A percentile compares a stretch with the other conserved stretches of the same genome.
Evolutionary conservation across 2,797 vertebrate genomes (phyloP).

Genomic region (Lates japonicus): DNA sequence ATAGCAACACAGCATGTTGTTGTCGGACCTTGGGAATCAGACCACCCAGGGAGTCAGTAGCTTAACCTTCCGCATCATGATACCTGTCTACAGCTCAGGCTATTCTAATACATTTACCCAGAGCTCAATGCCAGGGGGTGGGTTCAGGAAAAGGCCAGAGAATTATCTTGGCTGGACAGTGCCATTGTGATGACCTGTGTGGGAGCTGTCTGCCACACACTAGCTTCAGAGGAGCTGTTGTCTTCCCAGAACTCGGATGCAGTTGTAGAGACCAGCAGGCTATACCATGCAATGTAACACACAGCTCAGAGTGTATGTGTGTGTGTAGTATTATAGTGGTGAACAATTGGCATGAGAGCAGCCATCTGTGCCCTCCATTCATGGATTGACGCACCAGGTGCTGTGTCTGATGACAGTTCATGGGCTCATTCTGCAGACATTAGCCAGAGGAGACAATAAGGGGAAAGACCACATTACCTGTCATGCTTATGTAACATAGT

Average conservation of each 20-base stretch:
- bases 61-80: slow-evolving; percentile 60
- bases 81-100: slow-evolving; percentile 58
- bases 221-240: slow-evolving; percentile 23
- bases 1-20: slow-evolving; percentile 46
- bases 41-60: slow-evolving; percentile 50
- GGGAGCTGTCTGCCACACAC: slow-evolving; percentile 4
- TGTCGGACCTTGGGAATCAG: slow-evolving; percentile 37
- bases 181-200: slow-evolving; percentile 34
- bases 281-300: not conserved
- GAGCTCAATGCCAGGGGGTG: slow-evolving; percentile 48
- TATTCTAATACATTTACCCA: slow-evolving; percentile 60
- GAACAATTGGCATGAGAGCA: slow-evolving; percentile 47
- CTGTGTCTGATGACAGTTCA: slow-evolving; percentile 41
- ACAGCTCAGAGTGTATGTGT: not conserved
- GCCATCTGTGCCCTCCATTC: slow-evolving; percentile 58
- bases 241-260: slow-evolving; percentile 16
- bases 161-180: slow-evolving; percentile 61
- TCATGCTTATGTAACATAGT: slow-evolving; percentile 20
- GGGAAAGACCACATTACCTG: slow-evolving; percentile 24
- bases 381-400: slow-evolving; percentile 50
- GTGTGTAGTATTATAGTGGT: slow-evolving; percentile 15
- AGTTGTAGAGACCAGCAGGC: slow-evolving; percentile 12
- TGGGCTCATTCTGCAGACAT: slow-evolving; percentile 49
- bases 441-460: slow-evolving; percentile 43
- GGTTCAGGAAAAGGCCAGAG: slow-evolving; percentile 67